Evolutionary conservation across 2,888 invertebrate genomes (phyloP).

Genomic region (Drosophila kuntzei): DNA sequence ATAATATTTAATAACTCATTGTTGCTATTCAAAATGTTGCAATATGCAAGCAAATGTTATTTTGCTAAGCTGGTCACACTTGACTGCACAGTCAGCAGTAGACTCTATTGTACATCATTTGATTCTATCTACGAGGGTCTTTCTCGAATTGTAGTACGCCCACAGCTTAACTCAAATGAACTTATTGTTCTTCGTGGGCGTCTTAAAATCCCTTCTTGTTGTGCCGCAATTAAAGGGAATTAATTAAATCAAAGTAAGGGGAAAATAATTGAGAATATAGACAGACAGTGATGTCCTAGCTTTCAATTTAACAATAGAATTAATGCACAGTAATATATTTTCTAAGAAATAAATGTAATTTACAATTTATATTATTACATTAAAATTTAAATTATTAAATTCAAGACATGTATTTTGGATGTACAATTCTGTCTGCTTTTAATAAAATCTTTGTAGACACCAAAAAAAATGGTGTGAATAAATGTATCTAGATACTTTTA

Average conservation of each 20-base stretch:
- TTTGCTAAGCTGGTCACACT: constrained; percentile 26
- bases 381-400: not conserved
- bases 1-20: not conserved
- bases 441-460: not conserved
- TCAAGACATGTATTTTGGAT: not conserved
- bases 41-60: constrained; percentile 16
- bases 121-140: not conserved
- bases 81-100: constrained; percentile 4
- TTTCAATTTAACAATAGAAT: not conserved
- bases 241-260: constrained; percentile 19
- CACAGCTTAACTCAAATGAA: not conserved
- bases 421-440: not conserved
- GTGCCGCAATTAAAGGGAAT: constrained; percentile 21
- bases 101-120: not conserved
- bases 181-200: constrained; percentile 15
- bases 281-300: not conserved
- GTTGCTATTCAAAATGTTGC: not conserved
- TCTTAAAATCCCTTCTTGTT: constrained; percentile 4
- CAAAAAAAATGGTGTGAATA: too few species aligned
- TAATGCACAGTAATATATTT: not conserved
- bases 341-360: not conserved
- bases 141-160: not conserved
- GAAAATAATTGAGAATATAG: not conserved
- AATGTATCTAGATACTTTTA: not conserved
- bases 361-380: not conserved